phyloP scores from a whole-genome alignment of 2,113 vertebrate species.

The Psilopsiagon aurifrons region DNA sequence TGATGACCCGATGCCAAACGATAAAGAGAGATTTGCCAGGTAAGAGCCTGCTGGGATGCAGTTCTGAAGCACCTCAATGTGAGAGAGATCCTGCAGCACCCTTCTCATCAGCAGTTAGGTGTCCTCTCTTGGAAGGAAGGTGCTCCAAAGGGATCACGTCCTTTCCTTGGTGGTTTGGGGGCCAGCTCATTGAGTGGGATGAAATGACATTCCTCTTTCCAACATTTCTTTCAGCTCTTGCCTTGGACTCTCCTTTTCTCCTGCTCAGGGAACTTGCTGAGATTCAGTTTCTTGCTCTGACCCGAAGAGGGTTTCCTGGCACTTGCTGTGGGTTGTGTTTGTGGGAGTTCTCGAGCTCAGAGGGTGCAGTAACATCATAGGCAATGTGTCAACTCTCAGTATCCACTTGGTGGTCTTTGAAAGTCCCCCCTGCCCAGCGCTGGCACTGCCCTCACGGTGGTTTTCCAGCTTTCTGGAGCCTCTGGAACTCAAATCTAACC shows the following conservation, averaged over 20 bases:
- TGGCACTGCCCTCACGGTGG: not conserved
- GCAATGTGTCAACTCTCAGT: not conserved
- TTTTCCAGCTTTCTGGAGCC: not conserved
- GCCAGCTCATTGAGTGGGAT: not conserved
- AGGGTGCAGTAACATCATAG: accelerated
- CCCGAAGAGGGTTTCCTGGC: not conserved
- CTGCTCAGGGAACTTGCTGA: not conserved
- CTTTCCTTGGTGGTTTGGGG: not conserved
- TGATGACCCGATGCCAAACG: constrained; percentile 85
- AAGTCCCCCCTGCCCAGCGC: not conserved
- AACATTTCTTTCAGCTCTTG: not conserved
- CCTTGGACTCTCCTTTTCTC: not conserved
- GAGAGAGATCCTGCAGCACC: not conserved
- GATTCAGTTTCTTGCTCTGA: not conserved
- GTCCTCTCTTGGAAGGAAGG: not conserved
- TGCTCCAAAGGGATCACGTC: not conserved
- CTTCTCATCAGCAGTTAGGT: accelerated
- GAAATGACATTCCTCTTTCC: not conserved
- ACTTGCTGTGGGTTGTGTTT: not conserved
- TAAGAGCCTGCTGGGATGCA: constrained; percentile 50
- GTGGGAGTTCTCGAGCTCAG: accelerated
- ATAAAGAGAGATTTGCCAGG: constrained; percentile 97
- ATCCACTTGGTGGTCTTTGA: not conserved
- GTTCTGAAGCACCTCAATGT: accelerated
- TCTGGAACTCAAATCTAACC: accelerated